Base-by-base conservation (phyloP, 2,888 invertebrate genomes). In the Stratiomys singularior region DNA sequence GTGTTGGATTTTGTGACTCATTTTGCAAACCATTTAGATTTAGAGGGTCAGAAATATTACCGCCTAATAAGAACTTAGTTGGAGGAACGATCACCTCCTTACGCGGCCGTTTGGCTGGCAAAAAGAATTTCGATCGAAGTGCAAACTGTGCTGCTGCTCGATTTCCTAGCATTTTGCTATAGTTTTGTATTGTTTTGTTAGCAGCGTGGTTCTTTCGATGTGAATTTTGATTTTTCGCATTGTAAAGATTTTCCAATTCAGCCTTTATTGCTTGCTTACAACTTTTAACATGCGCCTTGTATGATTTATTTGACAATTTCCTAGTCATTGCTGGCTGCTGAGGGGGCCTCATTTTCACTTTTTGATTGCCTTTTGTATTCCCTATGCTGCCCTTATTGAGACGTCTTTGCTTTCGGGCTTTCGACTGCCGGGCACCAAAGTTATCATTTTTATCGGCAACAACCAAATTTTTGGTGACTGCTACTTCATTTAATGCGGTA, bases 1-100 rank as follows among this genome's bases (percentile, higher is more conserved):
- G 97, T 18, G 97, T 97, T n/a, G 94, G 93, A 87, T 95, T 95
- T 90, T 92, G 89, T 82, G 93, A 93, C 85, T 94, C 94, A 85
- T 94, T 93, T 87, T 93, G 95, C 82, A 98, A 89, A 84, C 97
- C 96, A 84, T 96, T 96, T 79, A 98, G 88, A 88, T 98, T 98
- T 64, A 98, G 88, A 0, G 98, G 98, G 89, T 98, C 98, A 81
- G 94, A 94, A 81, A 97, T 97, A 86, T 96, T 98, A 9, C 98
- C 98, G 63, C 98, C 98, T 1, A 98, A 90, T 3, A 96, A 88
- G 87, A 98, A 98, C 86, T 97, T 97, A 0, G 96, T 96, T 0
- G 98, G 97, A 74, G 96, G 93, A 83, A 96, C 94, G 81, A 94
- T 91, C 77, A 90, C 90, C 81, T 93, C 92, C 83, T 93, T 93